These are phyloP conservation scores for Drosophila burlai DNA, from an alignment of 1,140 invertebrate genomes.

Conservation along the genomic window DNA sequence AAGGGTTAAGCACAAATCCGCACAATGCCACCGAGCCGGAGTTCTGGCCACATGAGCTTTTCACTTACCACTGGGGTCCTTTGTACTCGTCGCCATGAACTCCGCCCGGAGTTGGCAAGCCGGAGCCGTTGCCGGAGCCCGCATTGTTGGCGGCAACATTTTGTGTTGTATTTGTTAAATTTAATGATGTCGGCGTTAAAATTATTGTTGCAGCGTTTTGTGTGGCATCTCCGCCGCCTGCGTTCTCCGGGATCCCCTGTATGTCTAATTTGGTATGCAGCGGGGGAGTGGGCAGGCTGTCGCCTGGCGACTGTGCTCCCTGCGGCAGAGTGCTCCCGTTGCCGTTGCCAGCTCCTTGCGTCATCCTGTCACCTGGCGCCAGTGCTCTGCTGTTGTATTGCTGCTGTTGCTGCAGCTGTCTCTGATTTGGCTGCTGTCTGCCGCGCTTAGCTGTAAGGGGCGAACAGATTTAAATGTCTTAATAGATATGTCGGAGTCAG, in stretches of 20 bases:
- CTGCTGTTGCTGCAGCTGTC: slow-evolving; percentile 31
- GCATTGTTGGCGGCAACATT: slow-evolving; percentile 57
- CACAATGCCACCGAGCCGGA: slow-evolving; percentile 41
- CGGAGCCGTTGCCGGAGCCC: slow-evolving; percentile 8
- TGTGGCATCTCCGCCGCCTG: slow-evolving; percentile 35
- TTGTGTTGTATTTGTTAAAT: slow-evolving; percentile 78
- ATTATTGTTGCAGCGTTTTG: slow-evolving; percentile 82
- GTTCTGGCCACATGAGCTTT: slow-evolving; percentile 60
- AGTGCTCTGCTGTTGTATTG: slow-evolving; percentile 42
- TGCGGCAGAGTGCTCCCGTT: slow-evolving; percentile 24
- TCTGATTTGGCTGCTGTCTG: slow-evolving; percentile 48
- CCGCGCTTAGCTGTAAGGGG: slow-evolving; percentile 63
- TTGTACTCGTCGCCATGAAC: slow-evolving; percentile 64
- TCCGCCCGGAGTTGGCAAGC: slow-evolving; percentile 20
- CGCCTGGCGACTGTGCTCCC: slow-evolving; percentile 23
- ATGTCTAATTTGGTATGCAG: slow-evolving; percentile 81
- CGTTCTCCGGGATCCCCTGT: slow-evolving; percentile 72
- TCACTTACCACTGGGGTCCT: slow-evolving; percentile 81
- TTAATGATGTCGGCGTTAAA: slow-evolving; percentile 84
- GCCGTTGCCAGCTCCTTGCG: slow-evolving; percentile 40
- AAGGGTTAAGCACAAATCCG: slow-evolving; percentile 73
- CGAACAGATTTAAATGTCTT: slow-evolving; percentile 62
- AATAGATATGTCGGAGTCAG: slow-evolving; percentile 48
- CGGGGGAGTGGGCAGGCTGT: slow-evolving; percentile 32
- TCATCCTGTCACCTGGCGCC: slow-evolving; percentile 66